Percentiles rank a stretch among this genome's conserved stretches.
phyloP scores from a whole-genome alignment of 64 coral and sea anemone genomes.

The Stichodactyla helianthus region DNA sequence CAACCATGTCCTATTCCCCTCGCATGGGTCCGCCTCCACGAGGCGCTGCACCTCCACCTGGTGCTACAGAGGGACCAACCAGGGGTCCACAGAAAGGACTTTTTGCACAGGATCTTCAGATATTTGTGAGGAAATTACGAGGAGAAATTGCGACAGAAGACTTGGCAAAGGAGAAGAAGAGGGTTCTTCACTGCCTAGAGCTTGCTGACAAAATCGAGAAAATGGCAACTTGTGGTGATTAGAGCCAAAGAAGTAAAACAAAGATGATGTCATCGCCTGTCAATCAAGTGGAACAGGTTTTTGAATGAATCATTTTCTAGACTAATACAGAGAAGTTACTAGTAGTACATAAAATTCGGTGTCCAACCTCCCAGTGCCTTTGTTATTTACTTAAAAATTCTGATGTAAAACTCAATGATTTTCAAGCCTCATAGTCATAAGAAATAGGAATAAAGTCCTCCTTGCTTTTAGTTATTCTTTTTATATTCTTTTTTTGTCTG shows the following conservation, averaged over 20 bases:
- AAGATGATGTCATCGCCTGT: background rate
- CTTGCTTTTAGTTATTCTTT: too few species aligned
- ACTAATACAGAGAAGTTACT: too few species aligned
- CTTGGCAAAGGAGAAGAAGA: conserved; percentile 55
- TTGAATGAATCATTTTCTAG: too few species aligned
- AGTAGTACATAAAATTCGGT: too few species aligned
- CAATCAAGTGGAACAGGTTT: too few species aligned
- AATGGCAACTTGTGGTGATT: conserved; percentile 21
- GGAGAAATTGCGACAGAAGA: conserved; percentile 50
- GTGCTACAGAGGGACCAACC: conserved; percentile 5
- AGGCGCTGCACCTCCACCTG: conserved; percentile 28
- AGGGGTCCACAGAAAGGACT: conserved; percentile 42
- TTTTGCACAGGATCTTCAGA: conserved; percentile 64
- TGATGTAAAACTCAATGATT: too few species aligned
- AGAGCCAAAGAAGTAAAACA: background rate
- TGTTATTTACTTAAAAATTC: too few species aligned
- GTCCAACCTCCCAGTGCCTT: too few species aligned
- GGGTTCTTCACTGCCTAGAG: conserved; percentile 54
- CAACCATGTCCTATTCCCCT: conserved; percentile 15
- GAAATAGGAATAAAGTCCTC: too few species aligned
- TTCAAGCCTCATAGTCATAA: too few species aligned
- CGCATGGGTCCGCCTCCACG: conserved; percentile 1
- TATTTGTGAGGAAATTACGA: conserved; percentile 57
- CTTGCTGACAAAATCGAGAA: conserved; percentile 68
- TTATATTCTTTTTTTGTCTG: too few species aligned